Evolutionary conservation across 23 tunicate species (phyloP).

Genomic region (Phallusia fumigata): DNA sequence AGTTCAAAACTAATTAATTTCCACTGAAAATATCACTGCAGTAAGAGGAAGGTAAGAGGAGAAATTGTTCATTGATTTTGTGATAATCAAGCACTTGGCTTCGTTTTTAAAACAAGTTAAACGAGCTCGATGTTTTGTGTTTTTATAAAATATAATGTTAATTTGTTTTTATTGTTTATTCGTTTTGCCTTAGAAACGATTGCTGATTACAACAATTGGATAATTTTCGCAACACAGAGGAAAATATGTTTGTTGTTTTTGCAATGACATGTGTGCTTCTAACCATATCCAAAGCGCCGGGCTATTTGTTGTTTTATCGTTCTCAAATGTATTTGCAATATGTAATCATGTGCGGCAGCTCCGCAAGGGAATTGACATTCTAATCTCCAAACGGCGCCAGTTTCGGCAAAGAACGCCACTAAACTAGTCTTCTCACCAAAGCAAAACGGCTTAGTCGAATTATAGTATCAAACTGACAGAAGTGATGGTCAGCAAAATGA

Average conservation of each 20-base stretch:
- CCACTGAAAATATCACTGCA: too few species aligned
- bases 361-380: neutral
- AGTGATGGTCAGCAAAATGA: neutral
- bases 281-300: neutral
- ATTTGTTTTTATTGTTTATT: too few species aligned
- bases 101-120: too few species aligned
- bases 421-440: neutral
- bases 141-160: too few species aligned
- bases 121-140: too few species aligned
- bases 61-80: too few species aligned
- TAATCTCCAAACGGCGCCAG: neutral
- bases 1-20: too few species aligned
- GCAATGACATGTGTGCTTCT: neutral
- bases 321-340: neutral
- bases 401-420: neutral
- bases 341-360: neutral
- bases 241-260: neutral
- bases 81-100: too few species aligned
- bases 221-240: neutral
- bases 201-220: neutral
- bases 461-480: neutral
- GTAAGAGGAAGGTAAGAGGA: too few species aligned
- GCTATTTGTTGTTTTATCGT: conserved; percentile 1
- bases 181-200: neutral
- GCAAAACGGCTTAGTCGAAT: neutral